Percentiles rank a stretch among this genome's conserved stretches.
Conservation (phyloP, 2,888 invertebrate species). For the Meiosimyza platycephala region DNA sequence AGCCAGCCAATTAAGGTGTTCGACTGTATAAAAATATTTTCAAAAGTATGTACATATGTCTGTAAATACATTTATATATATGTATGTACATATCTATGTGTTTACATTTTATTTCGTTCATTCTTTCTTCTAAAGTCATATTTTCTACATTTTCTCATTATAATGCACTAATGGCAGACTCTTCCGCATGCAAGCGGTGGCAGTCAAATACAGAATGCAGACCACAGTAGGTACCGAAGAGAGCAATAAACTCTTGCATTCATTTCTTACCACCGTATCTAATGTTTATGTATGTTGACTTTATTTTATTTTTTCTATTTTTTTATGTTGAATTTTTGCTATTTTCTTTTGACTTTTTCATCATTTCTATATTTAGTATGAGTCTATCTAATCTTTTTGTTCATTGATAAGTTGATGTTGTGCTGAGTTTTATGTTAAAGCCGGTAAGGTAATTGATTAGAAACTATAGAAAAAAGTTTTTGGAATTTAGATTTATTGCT, state of each 20-base stretch:
- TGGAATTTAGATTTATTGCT: too few species aligned
- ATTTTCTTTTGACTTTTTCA: not conserved
- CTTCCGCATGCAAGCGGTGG: conserved; percentile 5
- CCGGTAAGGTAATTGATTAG: not conserved
- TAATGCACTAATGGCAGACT: not conserved
- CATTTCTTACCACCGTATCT: conserved; percentile 1
- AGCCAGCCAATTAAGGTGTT: too few species aligned
- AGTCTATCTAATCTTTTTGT: conserved; percentile 10
- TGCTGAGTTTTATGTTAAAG: not conserved
- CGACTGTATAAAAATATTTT: too few species aligned
- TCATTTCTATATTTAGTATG: conserved; percentile 13
- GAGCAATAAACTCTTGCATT: conserved; percentile 28
- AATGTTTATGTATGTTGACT: not conserved
- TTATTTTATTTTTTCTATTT: too few species aligned
- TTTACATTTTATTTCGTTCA: too few species aligned
- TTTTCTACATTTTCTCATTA: too few species aligned
- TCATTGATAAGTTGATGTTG: conserved; percentile 4
- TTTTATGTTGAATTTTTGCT: not conserved
- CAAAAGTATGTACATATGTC: too few species aligned
- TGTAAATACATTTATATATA: too few species aligned
- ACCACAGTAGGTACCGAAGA: not conserved
- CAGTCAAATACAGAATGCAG: not conserved
- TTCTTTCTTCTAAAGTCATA: too few species aligned
- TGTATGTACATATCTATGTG: too few species aligned
- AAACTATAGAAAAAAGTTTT: not conserved